These are phyloP conservation scores for Cylloceria caligata DNA, from an alignment of 2,888 invertebrate genomes.

Conservation along the genomic window DNA sequence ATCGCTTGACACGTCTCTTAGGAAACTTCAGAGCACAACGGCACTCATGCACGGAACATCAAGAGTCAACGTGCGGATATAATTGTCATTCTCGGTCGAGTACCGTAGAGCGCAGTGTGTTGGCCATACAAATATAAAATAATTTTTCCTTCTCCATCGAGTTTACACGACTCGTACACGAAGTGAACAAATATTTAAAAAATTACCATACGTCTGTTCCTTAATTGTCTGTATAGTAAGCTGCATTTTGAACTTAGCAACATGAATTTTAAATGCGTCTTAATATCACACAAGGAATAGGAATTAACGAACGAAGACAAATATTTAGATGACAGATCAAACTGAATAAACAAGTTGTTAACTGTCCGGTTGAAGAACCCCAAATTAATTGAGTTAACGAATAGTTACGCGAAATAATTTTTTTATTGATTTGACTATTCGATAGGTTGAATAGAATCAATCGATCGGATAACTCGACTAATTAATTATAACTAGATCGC, in stretches of 20 bases:
- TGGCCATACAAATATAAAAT: neutral
- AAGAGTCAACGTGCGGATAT: conserved; percentile 32
- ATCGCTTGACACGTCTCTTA: conserved; percentile 34
- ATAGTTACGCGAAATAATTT: no score
- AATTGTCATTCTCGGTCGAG: conserved; percentile 17
- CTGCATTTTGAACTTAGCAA: neutral
- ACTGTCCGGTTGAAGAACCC: no score
- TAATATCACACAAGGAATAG: neutral
- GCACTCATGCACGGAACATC: conserved; percentile 42
- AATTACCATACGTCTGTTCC: neutral
- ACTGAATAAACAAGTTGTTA: no score
- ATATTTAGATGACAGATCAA: neutral
- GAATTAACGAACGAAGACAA: neutral
- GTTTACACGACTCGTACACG: neutral
- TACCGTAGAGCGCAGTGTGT: neutral
- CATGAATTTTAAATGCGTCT: neutral
- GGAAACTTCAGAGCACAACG: conserved; percentile 29
- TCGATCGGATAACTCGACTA: neutral
- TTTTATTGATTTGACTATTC: no score
- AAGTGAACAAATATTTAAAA: neutral
- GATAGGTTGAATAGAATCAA: no score
- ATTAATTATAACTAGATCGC: neutral
- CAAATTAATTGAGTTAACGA: neutral
- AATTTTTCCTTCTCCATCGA: neutral
- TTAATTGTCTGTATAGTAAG: neutral